Percentiles rank a stretch among this genome's conserved stretches.
These are phyloP conservation scores for Agapornis canus DNA, from an alignment of 2,797 vertebrate species.

Conservation along the genomic window DNA sequence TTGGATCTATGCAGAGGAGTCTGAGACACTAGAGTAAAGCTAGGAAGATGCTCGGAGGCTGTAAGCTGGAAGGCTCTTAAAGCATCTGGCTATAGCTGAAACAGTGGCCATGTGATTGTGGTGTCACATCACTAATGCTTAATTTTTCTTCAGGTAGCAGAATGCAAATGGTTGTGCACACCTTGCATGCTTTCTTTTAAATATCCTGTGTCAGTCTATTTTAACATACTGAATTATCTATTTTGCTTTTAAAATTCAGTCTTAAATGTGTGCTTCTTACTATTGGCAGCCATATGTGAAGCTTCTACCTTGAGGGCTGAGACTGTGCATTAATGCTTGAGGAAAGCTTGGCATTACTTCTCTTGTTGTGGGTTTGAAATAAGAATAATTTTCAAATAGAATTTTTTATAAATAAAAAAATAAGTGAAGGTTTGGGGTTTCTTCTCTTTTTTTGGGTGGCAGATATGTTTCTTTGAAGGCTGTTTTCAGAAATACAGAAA, in stretches of 20 bases:
- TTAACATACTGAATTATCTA: neutral
- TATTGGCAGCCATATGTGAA: neutral
- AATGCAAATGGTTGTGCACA: neutral
- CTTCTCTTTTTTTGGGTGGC: neutral
- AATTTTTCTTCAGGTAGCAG: neutral
- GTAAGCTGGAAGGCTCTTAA: neutral
- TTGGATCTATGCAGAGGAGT: neutral
- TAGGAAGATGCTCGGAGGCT: neutral
- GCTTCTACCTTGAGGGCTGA: neutral
- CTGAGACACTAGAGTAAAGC: neutral
- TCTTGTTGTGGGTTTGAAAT: neutral
- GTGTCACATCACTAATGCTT: neutral
- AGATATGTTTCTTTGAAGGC: neutral
- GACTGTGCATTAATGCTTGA: neutral
- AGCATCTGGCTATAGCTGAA: neutral
- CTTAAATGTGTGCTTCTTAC: neutral
- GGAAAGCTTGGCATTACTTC: neutral
- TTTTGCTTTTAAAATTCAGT: neutral
- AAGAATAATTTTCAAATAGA: neutral
- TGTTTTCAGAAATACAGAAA: neutral
- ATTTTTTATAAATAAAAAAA: neutral
- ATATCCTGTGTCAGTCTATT: neutral
- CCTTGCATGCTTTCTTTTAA: neutral
- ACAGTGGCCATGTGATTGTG: fast-evolving
- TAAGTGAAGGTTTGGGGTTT: neutral